Conservation (phyloP, 2,888 invertebrate genomes). For the Synergus itoensis region DNA sequence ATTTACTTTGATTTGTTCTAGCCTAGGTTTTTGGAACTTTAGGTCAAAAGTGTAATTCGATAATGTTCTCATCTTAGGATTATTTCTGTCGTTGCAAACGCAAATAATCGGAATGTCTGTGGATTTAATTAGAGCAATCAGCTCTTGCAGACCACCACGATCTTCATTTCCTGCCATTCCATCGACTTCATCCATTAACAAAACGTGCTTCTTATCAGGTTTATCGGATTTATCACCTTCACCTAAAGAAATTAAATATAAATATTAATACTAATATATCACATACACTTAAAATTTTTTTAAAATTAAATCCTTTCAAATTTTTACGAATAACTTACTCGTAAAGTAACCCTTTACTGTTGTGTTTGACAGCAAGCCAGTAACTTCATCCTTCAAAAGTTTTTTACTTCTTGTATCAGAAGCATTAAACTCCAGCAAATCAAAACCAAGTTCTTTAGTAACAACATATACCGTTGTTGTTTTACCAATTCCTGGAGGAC, state of each 20-base stretch:
- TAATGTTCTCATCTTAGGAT: constrained; percentile 94
- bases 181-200: constrained; percentile 99
- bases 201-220: constrained; percentile 84
- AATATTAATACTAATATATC: not conserved
- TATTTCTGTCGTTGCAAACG: constrained; percentile 98
- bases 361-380: constrained; percentile 88
- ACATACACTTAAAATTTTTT: too few species aligned
- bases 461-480: constrained; percentile 94
- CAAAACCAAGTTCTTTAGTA: constrained; percentile 93
- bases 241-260: constrained; percentile 21
- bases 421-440: constrained; percentile 97
- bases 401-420: constrained; percentile 97
- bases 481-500: constrained; percentile 98
- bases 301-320: constrained; percentile 15
- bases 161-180: constrained; percentile 99
- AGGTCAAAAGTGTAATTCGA: constrained; percentile 97
- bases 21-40: constrained; percentile 89
- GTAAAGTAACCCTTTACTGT: constrained; percentile 86
- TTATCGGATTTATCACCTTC: constrained; percentile 57
- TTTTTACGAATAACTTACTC: constrained; percentile 77
- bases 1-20: constrained; percentile 93
- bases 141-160: constrained; percentile 96
- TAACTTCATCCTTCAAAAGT: constrained; percentile 89
- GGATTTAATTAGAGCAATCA: constrained; percentile 94
- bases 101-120: constrained; percentile 94